Conservation (phyloP, 2,797 vertebrate genomes). For the Allobates femoralis region DNA sequence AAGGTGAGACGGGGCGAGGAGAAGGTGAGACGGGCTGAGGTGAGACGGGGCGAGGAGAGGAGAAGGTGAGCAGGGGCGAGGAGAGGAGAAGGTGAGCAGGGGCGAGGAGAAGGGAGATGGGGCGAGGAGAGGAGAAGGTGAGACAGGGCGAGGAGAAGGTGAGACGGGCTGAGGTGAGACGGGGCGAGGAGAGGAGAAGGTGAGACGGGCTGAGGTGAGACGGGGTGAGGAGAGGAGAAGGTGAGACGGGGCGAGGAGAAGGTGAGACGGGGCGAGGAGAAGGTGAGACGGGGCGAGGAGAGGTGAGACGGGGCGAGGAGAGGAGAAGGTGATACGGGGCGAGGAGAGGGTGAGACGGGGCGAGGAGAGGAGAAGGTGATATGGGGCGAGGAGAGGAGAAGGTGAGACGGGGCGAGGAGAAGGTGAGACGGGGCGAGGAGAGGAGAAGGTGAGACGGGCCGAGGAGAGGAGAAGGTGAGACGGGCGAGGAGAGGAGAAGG, state of each 20-base stretch:
- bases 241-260: neutral
- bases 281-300: slow-evolving; percentile 8
- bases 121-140: neutral
- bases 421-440: neutral
- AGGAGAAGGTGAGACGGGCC: neutral
- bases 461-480: neutral
- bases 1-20: slow-evolving; percentile 5
- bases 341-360: too few species aligned
- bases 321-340: neutral
- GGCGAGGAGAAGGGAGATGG: too few species aligned
- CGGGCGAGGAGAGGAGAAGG: too few species aligned
- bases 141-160: too few species aligned
- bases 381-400: neutral
- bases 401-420: slow-evolving; percentile 8
- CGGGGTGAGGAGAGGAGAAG: neutral
- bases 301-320: neutral
- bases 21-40: too few species aligned
- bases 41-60: neutral
- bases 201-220: neutral
- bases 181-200: neutral
- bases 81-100: neutral
- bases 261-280: too few species aligned
- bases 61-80: neutral
- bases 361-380: neutral
- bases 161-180: too few species aligned